Evolutionary conservation across 2,113 vertebrate genomes (phyloP).

Genomic region (Prunella fulvescens): DNA sequence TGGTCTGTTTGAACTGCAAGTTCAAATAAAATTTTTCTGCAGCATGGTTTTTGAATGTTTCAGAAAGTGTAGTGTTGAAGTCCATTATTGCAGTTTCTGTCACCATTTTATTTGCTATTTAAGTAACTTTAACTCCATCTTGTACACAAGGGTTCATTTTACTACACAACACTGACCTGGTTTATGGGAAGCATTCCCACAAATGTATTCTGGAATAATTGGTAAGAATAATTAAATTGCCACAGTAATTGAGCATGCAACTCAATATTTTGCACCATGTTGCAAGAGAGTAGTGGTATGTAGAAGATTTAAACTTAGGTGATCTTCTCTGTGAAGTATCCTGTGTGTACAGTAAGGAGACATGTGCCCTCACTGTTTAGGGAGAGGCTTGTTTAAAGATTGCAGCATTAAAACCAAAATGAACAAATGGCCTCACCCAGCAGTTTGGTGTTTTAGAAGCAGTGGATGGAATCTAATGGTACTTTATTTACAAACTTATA

Average conservation of each 20-base stretch:
- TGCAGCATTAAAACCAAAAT: neutral
- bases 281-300: neutral
- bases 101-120: neutral
- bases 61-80: neutral
- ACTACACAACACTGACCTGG: neutral
- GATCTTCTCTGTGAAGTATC: neutral
- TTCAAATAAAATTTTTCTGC: neutral
- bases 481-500: neutral
- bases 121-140: neutral
- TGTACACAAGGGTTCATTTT: neutral
- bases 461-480: neutral
- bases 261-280: neutral
- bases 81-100: neutral
- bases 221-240: neutral
- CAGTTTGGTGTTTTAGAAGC: neutral
- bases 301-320: neutral
- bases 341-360: neutral
- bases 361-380: neutral
- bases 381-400: neutral
- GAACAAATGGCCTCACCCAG: fast-evolving
- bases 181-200: neutral
- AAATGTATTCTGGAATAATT: neutral
- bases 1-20: neutral
- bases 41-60: neutral
- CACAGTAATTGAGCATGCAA: neutral